A percentile compares a stretch with the other conserved stretches of the same genome.
Conservation (phyloP, 2,797 vertebrate species). For the Kryptolebias ocellatus region DNA sequence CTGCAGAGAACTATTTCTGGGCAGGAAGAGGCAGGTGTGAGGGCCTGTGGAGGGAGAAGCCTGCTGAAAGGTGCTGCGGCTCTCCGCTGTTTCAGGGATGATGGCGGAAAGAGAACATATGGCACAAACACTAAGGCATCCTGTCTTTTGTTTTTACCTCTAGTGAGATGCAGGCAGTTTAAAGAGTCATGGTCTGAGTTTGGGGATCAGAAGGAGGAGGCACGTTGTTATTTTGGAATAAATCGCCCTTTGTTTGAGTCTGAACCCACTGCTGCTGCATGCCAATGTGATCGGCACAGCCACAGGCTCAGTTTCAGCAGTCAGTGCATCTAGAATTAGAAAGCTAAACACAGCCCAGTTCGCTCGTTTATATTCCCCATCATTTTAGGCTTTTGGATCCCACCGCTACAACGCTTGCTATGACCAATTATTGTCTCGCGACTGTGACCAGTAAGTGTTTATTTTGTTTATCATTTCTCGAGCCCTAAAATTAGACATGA, state of each 20-base stretch:
- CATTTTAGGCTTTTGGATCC: neutral
- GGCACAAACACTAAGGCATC: constrained; percentile 23
- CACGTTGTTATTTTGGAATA: constrained; percentile 45
- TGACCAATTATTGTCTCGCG: constrained; percentile 11
- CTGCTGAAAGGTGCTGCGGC: constrained; percentile 65
- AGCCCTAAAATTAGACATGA: neutral
- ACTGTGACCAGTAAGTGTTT: neutral
- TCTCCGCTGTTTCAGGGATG: constrained; percentile 26
- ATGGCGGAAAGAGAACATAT: constrained; percentile 38
- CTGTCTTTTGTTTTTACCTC: constrained; percentile 11
- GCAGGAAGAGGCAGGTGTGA: constrained; percentile 76
- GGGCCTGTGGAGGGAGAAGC: constrained; percentile 49
- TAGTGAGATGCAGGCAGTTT: constrained; percentile 33
- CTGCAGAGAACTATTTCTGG: constrained; percentile 76
- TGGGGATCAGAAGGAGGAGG: constrained; percentile 45
- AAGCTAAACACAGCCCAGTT: neutral
- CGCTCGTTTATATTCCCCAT: neutral
- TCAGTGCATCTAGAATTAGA: constrained; percentile 2
- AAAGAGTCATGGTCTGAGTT: constrained; percentile 58
- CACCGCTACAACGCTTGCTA: neutral
- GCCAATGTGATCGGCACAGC: constrained; percentile 66
- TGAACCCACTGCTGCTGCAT: constrained; percentile 53
- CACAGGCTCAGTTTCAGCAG: constrained; percentile 46
- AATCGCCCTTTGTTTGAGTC: constrained; percentile 51
- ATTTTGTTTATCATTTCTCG: neutral